A percentile compares a stretch with the other conserved stretches of the same genome.
Evolutionary conservation across 2,113 vertebrate species (phyloP).

Genomic region (Cephalophus harveyi): DNA sequence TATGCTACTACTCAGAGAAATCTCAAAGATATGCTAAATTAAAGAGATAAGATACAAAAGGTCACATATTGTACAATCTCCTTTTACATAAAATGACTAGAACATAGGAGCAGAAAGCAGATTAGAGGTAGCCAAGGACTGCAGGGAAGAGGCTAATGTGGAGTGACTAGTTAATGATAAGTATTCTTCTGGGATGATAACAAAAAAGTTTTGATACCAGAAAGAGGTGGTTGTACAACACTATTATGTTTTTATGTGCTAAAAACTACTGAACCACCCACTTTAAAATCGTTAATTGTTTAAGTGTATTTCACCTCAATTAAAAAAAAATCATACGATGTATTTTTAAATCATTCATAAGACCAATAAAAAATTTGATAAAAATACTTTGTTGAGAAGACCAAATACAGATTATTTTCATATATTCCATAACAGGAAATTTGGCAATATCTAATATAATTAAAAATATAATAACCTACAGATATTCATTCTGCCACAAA

Average conservation of each 20-base stretch:
- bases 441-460: neutral
- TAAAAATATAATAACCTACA: neutral
- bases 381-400: neutral
- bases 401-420: neutral
- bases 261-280: neutral
- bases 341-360: conserved; percentile 24
- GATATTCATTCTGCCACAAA: neutral
- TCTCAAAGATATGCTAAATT: neutral
- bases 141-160: neutral
- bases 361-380: neutral
- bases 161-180: neutral
- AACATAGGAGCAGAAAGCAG: neutral
- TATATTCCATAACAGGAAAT: neutral
- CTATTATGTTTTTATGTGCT: neutral
- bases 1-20: neutral
- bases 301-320: neutral
- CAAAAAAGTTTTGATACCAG: neutral
- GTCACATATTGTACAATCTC: neutral
- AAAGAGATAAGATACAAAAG: neutral
- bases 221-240: neutral
- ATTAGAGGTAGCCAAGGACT: neutral
- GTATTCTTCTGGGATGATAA: neutral
- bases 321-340: neutral
- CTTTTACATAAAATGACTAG: neutral
- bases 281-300: neutral